phyloP scores from a whole-genome alignment of 2,113 vertebrate genomes.

The Leucosticte australis region DNA sequence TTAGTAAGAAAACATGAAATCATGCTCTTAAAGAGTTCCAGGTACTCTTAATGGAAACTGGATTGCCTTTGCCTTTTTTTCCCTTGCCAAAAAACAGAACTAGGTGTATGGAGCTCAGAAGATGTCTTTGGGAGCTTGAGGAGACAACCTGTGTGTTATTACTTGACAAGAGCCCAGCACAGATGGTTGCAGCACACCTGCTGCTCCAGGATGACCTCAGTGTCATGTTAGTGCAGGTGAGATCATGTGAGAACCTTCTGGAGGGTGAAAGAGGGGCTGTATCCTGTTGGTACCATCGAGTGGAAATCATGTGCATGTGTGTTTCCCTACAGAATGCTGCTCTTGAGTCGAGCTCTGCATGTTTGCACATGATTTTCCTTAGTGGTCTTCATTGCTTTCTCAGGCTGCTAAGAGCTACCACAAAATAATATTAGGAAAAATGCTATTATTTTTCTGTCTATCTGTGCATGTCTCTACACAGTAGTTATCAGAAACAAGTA shows the following conservation, averaged over 20 bases:
- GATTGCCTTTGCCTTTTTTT: not conserved
- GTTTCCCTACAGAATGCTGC: not conserved
- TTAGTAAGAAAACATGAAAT: not conserved
- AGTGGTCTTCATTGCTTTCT: not conserved
- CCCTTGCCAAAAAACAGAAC: not conserved
- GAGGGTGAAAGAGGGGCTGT: not conserved
- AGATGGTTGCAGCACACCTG: not conserved
- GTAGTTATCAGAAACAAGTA: not conserved
- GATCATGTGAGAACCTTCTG: not conserved
- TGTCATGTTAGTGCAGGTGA: not conserved
- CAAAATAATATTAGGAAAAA: not conserved
- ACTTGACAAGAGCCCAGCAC: not conserved
- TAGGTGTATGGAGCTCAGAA: not conserved
- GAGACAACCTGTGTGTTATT: not conserved
- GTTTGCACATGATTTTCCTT: not conserved
- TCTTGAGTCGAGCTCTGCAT: not conserved
- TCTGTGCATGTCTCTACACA: not conserved
- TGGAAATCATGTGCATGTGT: rapidly evolving
- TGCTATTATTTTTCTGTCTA: not conserved
- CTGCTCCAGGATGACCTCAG: not conserved
- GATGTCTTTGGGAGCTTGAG: not conserved
- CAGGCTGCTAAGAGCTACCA: not conserved
- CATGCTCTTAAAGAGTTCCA: not conserved
- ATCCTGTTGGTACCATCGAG: too few species aligned
- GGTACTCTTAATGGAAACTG: not conserved